A percentile compares a stretch with the other conserved stretches of the same genome.
Conservation (phyloP, 2,113 vertebrate species). For the Atherinomorus stipes region DNA sequence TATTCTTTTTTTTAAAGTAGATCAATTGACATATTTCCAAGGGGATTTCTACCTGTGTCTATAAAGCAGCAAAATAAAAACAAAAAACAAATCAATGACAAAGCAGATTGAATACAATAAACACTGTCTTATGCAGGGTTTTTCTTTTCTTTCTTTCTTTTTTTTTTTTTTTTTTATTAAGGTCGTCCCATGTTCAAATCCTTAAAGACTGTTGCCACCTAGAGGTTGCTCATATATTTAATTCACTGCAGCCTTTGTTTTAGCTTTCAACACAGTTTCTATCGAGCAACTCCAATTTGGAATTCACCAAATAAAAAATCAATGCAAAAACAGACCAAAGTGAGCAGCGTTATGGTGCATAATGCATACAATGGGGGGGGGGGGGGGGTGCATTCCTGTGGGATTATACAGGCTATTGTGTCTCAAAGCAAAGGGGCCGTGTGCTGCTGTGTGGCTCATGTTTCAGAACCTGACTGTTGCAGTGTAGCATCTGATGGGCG, state of each 20-base stretch:
- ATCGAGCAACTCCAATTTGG: slow-evolving; percentile 25
- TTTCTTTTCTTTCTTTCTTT: slow-evolving; percentile 32
- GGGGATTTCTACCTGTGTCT: slow-evolving; percentile 53
- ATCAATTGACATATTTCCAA: slow-evolving; percentile 67
- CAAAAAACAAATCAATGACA: slow-evolving; percentile 49
- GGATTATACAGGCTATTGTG: slow-evolving; percentile 61
- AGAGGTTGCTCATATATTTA: slow-evolving; percentile 45
- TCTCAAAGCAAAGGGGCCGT: slow-evolving; percentile 27
- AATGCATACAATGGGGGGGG: slow-evolving; percentile 39
- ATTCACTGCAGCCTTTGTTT: slow-evolving; percentile 31
- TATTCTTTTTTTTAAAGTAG: too few species aligned
- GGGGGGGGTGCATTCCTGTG: slow-evolving; percentile 48
- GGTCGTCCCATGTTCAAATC: slow-evolving; percentile 41
- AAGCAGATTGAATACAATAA: slow-evolving; percentile 53
- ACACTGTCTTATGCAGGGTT: slow-evolving; percentile 44
- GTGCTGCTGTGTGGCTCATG: slow-evolving; percentile 9
- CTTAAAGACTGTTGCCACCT: slow-evolving; percentile 55
- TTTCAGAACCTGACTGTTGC: slow-evolving; percentile 33
- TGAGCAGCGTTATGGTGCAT: slow-evolving; percentile 46
- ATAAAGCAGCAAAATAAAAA: slow-evolving; percentile 68
- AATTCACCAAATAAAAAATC: slow-evolving; percentile 1
- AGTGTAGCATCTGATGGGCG: slow-evolving; percentile 27
- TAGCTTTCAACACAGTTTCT: slow-evolving; percentile 13
- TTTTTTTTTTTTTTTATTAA: slow-evolving; percentile 32
- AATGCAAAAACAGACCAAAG: slow-evolving; percentile 28